Conservation (phyloP, 2,797 vertebrate genomes). For the Crenuchus spilurus region DNA sequence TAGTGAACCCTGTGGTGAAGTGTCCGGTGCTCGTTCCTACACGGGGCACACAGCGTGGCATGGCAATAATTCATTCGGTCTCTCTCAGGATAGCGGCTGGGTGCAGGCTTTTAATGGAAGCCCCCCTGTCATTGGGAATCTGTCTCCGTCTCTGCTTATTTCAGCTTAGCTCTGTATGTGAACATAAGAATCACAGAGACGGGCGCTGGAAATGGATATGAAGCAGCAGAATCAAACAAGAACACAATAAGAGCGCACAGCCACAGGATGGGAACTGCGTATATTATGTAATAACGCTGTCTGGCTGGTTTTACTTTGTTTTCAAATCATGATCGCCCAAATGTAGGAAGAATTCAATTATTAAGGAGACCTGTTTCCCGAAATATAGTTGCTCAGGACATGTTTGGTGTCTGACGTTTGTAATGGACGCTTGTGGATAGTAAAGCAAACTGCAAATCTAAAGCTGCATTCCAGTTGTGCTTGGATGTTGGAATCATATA, state of each 20-base stretch:
- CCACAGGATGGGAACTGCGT: background rate
- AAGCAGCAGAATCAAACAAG: background rate
- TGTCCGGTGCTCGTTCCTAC: slow-evolving; percentile 14
- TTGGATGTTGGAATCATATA: too few relatives aligned
- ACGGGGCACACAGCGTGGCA: background rate
- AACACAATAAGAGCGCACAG: background rate
- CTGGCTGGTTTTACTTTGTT: background rate
- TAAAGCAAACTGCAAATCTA: too few relatives aligned
- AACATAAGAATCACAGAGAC: background rate
- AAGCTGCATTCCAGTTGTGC: too few relatives aligned
- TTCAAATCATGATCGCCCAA: too few relatives aligned
- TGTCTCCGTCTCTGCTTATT: slow-evolving; percentile 27
- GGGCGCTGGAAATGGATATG: background rate
- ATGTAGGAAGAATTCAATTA: too few relatives aligned
- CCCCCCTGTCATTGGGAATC: slow-evolving; percentile 32
- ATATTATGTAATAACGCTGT: slow-evolving; percentile 1
- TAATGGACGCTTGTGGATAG: too few relatives aligned
- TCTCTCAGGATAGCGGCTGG: background rate
- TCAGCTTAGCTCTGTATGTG: slow-evolving; percentile 7
- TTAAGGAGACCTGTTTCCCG: too few relatives aligned
- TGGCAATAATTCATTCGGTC: slow-evolving; percentile 39
- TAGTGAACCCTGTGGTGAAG: slow-evolving; percentile 21
- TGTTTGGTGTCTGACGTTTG: too few relatives aligned
- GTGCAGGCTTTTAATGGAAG: slow-evolving; percentile 46
- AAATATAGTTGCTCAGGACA: too few relatives aligned